A percentile compares a stretch with the other conserved stretches of the same genome.
Conservation (phyloP, 1,140 invertebrate genomes). For the Nilaparvata lugens region DNA sequence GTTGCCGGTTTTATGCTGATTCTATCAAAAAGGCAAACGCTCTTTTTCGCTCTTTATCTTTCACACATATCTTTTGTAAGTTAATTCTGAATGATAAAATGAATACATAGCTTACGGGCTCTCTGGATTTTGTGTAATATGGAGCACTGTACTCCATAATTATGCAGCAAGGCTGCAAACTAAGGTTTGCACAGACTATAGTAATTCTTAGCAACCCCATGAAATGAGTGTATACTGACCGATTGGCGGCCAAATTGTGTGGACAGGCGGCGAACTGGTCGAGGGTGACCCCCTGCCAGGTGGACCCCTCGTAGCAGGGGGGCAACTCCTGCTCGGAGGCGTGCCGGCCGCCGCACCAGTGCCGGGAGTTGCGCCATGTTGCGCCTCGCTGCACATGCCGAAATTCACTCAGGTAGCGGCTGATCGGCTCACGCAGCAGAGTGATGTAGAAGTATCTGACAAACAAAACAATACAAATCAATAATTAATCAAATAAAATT, state of each 20-base stretch:
- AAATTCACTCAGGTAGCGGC: slow-evolving; percentile 87
- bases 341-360: slow-evolving; percentile 76
- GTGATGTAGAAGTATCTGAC: slow-evolving; percentile 91
- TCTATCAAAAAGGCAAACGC: too few relatives aligned
- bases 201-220: background rate
- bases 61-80: too few relatives aligned
- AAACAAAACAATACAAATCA: background rate
- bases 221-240: slow-evolving; percentile 18
- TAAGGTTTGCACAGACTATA: too few relatives aligned
- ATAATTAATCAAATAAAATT: too few relatives aligned
- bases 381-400: slow-evolving; percentile 93
- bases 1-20: too few relatives aligned
- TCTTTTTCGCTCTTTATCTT: too few relatives aligned
- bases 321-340: slow-evolving; percentile 69
- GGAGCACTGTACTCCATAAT: too few relatives aligned
- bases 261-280: slow-evolving; percentile 83
- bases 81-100: too few relatives aligned
- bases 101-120: too few relatives aligned
- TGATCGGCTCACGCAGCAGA: slow-evolving; percentile 82
- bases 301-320: slow-evolving; percentile 61
- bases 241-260: slow-evolving; percentile 87
- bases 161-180: too few relatives aligned
- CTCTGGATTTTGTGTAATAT: too few relatives aligned
- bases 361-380: slow-evolving; percentile 82
- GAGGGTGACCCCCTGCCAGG: slow-evolving; percentile 56